Evolutionary conservation across 1,140 invertebrate species (phyloP), one percentile per base, ranked within the genome.

Genomic region (Papilio machaon): DNA sequence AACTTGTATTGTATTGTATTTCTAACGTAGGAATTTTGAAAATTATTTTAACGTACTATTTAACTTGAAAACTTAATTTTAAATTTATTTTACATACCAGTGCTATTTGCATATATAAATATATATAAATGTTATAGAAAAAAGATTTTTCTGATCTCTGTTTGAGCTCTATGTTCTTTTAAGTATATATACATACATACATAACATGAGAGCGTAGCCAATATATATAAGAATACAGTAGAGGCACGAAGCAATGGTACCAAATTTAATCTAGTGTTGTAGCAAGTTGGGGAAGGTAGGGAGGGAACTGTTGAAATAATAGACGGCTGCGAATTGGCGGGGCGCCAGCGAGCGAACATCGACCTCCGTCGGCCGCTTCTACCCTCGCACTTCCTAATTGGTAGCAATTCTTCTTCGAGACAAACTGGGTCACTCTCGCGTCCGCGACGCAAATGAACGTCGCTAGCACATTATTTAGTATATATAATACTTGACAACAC

Each of bases 261-360:
- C 47, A 76, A 76, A 60, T 38, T 79, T 60, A 60, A 79, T 60
- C 54, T 46, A 64, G 77, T 49, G 7, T 47, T 76, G 74, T 76
- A 49, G 46, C 43, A 17, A 19, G 47, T 49, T 49, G 13, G 46
- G 74, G 74, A 76, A 52, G 74, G 74, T 70, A 30, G 73, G 75
- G 70, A 67, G 85, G 82, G 85, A 88, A 85, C 85, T 86, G 85
- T 88, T 85, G 80, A 86, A 89, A 86, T 88, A 87, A 85, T 86
- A 87, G 85, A 86, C 80, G 82, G 80, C 82, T 81, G 70, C 79
- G 79, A 82, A 82, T 82, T 88, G 89, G 89, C 87, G 35, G 73
- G 49, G n/a, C 83, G 85, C 88, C 89, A 89, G 82, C n/a, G 81
- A 19, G 82, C 83, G 88, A 79, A 64, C 86, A 84, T 81, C 84